Evolutionary conservation across 2,113 vertebrate species (phyloP), one percentile per base, ranked within the genome.

Genomic region (Oncorhynchus gorbuscha): DNA sequence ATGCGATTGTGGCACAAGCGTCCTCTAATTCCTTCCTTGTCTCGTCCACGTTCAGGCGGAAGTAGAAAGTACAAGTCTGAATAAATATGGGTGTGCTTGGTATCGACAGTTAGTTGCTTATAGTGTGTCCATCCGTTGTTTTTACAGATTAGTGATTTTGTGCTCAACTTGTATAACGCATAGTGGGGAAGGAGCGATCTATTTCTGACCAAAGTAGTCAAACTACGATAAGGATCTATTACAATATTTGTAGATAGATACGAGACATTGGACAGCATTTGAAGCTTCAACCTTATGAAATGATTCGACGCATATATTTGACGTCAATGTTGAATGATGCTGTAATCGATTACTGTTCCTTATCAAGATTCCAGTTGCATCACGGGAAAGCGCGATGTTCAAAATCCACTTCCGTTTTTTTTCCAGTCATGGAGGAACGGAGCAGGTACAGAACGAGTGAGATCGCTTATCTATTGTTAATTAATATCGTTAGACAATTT

Each of bases 381-480:
- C 59, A 75, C 76, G 72, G 85, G 76, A 87, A 71, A 73, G 84
- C 84, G 88, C 84, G 81, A 59, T 69, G 79, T 87, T 89, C 78
- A 86, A 89, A 45, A 87, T 79, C 30, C 1, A 26, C 26, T 83
- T 82, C 79, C 82, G 45, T 61, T 58, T 75, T 45, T 49, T 45
- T 64, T 35, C 22, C 22, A 20, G 72, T 32, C 66, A 89, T 89
- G 88, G 88, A 83, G 67, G 62, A 8, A 20, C 78, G 68, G 48
- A 58, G 11, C 58, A 85, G 86, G 88, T 89, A 81, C 0, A 22
- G 3, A 18, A 5, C 16, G 18, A 55, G 3, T 55, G 51, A 4
- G 4, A 61, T 45, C 1, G 30, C 12, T 35, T 18, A 45, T 18
- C 3, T 5, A 55, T 55, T 55, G 4, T 51, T 55, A 18, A 3